Evolutionary conservation across 2,797 vertebrate species (phyloP).

Genomic region (Sorex maritimensis): DNA sequence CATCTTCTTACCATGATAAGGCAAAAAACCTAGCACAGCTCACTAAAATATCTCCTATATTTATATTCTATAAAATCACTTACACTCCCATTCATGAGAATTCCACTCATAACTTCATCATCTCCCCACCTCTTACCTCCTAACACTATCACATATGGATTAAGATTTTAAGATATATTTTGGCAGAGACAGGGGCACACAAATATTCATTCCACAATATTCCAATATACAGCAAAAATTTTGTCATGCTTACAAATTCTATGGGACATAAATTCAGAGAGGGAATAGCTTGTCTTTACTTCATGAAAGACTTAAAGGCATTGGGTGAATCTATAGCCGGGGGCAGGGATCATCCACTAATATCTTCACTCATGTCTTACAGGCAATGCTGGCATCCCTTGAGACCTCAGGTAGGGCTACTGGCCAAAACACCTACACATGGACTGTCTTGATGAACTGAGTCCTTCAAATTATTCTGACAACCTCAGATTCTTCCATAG

Average conservation of each 20-base stretch:
- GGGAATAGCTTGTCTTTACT: neutral
- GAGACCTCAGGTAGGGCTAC: neutral
- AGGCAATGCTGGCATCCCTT: neutral
- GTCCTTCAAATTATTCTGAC: constrained; percentile 25
- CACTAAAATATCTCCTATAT: neutral
- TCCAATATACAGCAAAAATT: constrained; percentile 11
- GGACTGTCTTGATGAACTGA: neutral
- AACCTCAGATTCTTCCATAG: constrained; percentile 4
- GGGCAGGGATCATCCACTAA: neutral
- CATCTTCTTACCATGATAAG: neutral
- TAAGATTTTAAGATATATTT: neutral
- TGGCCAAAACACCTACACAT: neutral
- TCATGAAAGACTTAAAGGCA: neutral
- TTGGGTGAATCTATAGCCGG: neutral
- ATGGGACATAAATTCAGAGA: constrained; percentile 21
- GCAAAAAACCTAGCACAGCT: neutral
- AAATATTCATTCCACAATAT: neutral
- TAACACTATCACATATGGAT: neutral
- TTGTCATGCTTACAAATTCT: constrained; percentile 8
- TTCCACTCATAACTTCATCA: neutral
- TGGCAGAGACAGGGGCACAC: neutral
- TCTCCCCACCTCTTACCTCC: neutral
- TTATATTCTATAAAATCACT: neutral
- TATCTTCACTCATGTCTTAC: neutral
- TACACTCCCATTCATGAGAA: neutral